Percentiles rank a stretch among this genome's conserved stretches.
Conservation (phyloP, 2,797 vertebrate species). For the Syngnathus acus region DNA sequence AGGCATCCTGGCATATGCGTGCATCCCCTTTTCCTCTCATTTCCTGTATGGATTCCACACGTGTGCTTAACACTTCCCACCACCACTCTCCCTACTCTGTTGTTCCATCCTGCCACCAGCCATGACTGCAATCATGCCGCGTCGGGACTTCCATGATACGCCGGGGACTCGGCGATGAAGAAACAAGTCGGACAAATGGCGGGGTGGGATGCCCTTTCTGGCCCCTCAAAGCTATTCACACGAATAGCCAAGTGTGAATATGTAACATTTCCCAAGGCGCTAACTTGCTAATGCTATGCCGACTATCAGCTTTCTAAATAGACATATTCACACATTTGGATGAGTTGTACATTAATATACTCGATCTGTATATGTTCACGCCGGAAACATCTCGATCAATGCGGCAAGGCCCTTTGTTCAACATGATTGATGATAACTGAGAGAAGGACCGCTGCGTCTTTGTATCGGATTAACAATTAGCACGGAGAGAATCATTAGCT, state of each 20-base stretch:
- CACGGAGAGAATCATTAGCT: slow-evolving; percentile 50
- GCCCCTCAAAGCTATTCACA: slow-evolving; percentile 19
- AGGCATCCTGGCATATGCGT: slow-evolving; percentile 23
- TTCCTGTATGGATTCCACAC: slow-evolving; percentile 47
- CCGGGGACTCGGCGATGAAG: background rate
- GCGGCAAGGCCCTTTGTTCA: slow-evolving; percentile 6
- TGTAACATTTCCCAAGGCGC: slow-evolving; percentile 40
- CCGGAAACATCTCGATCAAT: slow-evolving; percentile 17
- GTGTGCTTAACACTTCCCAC: slow-evolving; percentile 15
- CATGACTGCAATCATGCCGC: background rate
- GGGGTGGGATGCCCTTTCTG: background rate
- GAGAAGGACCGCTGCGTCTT: background rate
- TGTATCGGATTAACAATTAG: slow-evolving; percentile 57
- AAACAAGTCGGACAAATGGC: background rate
- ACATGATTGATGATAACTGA: slow-evolving; percentile 41
- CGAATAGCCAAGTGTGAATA: slow-evolving; percentile 23
- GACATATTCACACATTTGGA: slow-evolving; percentile 5
- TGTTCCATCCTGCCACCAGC: background rate
- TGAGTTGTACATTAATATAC: background rate
- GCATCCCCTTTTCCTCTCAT: slow-evolving; percentile 17
- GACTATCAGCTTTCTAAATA: slow-evolving; percentile 12
- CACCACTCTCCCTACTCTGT: slow-evolving; percentile 9
- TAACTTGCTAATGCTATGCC: background rate
- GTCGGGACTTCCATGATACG: too few species aligned
- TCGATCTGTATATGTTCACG: background rate